phyloP scores from a whole-genome alignment of 2,113 vertebrate species.

The Bufo gargarizans region DNA sequence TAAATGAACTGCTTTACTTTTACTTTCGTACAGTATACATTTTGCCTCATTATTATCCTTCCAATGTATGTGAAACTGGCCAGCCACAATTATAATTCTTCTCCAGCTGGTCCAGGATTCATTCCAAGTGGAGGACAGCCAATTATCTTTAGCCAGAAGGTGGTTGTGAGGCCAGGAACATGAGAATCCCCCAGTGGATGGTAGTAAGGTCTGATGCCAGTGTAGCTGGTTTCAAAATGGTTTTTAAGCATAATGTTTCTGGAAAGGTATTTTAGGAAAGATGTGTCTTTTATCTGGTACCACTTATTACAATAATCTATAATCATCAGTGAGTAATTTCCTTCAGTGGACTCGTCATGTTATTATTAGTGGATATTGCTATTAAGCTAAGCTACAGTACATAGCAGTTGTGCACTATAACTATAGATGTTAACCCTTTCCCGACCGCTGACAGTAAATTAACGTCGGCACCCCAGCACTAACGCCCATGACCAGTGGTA shows the following conservation, averaged over 20 bases:
- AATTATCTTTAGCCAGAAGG: conserved; percentile 49
- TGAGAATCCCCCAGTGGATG: conserved; percentile 45
- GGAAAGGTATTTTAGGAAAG: conserved; percentile 30
- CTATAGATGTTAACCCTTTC: too few species aligned
- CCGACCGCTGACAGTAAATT: too few species aligned
- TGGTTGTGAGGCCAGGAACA: conserved; percentile 55
- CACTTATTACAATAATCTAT: conserved; percentile 34
- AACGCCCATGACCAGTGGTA: too few species aligned
- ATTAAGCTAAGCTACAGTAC: not conserved
- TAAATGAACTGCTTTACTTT: not conserved
- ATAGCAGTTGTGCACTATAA: not conserved
- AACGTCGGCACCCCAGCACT: too few species aligned
- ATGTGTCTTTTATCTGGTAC: conserved; percentile 29
- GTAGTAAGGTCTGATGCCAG: conserved; percentile 36
- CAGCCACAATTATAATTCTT: conserved; percentile 48
- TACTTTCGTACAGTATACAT: conserved; percentile 22
- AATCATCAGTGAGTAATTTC: conserved; percentile 26
- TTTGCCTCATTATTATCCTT: conserved; percentile 21
- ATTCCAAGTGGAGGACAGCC: conserved; percentile 52
- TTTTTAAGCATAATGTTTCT: conserved; percentile 32
- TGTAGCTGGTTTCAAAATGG: conserved; percentile 39
- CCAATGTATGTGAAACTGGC: conserved; percentile 42
- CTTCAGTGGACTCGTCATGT: not conserved
- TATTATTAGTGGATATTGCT: not conserved
- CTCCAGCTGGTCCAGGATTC: conserved; percentile 46